A percentile compares a stretch with the other conserved stretches of the same genome.
phyloP scores from a whole-genome alignment of 2,888 invertebrate species.

The Caenorhabditis sp. region DNA sequence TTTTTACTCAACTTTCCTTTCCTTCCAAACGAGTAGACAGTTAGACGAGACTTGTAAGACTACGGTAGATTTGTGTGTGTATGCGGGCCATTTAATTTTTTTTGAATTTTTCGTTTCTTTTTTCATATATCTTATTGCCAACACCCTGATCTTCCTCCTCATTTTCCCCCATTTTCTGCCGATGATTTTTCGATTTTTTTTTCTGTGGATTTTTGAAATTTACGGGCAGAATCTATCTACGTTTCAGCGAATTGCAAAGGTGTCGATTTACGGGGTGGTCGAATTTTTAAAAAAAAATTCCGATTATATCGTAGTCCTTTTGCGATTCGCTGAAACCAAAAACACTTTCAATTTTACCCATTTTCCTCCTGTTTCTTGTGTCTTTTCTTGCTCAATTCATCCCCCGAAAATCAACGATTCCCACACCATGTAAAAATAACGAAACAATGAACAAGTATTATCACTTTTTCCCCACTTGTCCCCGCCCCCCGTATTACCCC shows the following conservation, averaged over 20 bases:
- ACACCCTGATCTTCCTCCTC: slow-evolving; percentile 11
- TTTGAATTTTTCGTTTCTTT: neutral
- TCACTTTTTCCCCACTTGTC: neutral
- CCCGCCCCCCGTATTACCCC: neutral
- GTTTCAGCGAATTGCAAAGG: too few relatives aligned
- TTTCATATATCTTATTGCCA: slow-evolving; percentile 10
- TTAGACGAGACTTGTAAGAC: slow-evolving; percentile 16
- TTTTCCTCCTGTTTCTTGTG: neutral
- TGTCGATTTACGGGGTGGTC: too few relatives aligned
- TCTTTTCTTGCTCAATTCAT: neutral
- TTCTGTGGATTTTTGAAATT: neutral
- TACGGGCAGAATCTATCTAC: slow-evolving; percentile 2
- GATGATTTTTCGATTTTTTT: neutral
- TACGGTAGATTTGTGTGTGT: slow-evolving; percentile 28
- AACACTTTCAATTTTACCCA: neutral
- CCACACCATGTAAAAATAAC: neutral
- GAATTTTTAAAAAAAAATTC: too few relatives aligned
- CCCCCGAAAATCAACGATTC: slow-evolving; percentile 7
- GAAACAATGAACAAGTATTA: slow-evolving; percentile 4
- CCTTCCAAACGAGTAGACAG: slow-evolving; percentile 33
- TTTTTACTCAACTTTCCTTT: neutral
- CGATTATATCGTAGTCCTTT: too few relatives aligned
- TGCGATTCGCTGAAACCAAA: too few relatives aligned
- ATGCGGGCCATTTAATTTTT: neutral
- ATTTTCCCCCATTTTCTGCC: neutral